Percentiles rank a stretch among this genome's conserved stretches.
phyloP scores from a whole-genome alignment of 64 coral and sea anemone species.

The Platygyra sinensis region DNA sequence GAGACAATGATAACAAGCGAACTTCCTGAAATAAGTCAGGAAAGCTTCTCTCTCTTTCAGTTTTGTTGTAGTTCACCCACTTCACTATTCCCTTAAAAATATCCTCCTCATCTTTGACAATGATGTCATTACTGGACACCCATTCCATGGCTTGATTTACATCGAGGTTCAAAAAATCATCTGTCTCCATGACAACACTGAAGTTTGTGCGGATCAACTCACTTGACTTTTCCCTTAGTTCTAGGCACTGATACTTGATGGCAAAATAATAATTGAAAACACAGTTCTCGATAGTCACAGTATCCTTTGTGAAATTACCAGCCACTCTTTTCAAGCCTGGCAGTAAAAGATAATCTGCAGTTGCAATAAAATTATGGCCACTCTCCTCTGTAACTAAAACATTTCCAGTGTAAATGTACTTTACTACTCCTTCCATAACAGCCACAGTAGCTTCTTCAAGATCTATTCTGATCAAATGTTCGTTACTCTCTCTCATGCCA shows the following conservation, averaged over 20 bases:
- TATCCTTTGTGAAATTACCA: no score
- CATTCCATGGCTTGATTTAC: background rate
- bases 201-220: background rate
- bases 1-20: background rate
- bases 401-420: constrained; percentile 14
- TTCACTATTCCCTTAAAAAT: background rate
- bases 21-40: background rate
- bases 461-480: no score
- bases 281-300: no score
- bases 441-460: no score
- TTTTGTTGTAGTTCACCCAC: background rate
- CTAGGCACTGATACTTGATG: background rate
- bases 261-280: no score
- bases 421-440: no score
- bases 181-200: background rate
- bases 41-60: background rate
- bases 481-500: no score
- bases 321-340: no score
- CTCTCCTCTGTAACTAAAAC: background rate
- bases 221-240: background rate
- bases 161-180: background rate
- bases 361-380: background rate
- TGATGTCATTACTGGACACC: constrained; percentile 4
- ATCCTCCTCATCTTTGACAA: background rate
- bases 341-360: background rate